These are phyloP conservation scores for Ctenochaetus hawaiiensis DNA, from an alignment of 2,797 vertebrate genomes.

Conservation along the genomic window DNA sequence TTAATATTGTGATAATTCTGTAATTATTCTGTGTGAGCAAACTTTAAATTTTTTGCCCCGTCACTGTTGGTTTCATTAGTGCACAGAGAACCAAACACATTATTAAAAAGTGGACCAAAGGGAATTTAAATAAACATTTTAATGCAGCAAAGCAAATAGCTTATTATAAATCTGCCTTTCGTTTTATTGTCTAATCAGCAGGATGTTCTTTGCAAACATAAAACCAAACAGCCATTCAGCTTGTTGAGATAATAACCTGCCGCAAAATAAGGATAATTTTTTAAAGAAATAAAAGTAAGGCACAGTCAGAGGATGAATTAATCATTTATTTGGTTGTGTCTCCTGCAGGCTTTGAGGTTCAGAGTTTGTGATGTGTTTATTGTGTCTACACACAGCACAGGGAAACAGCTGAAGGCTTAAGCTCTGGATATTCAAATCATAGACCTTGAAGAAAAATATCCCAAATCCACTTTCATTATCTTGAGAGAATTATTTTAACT, in stretches of 20 bases:
- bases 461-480: conserved; percentile 3
- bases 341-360: conserved; percentile 18
- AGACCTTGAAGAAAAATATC: conserved; percentile 24
- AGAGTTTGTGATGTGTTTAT: conserved; percentile 20
- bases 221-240: not conserved
- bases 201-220: conserved; percentile 5
- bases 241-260: conserved; percentile 11
- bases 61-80: not conserved
- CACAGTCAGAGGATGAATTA: conserved; percentile 13
- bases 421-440: conserved; percentile 21
- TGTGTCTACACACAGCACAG: conserved; percentile 21
- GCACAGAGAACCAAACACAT: not conserved
- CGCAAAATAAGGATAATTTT: conserved; percentile 14
- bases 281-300: conserved; percentile 11
- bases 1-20: not conserved
- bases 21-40: conserved; percentile 11
- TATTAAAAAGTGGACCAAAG: not conserved
- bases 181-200: conserved; percentile 18
- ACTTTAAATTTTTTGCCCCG: not conserved
- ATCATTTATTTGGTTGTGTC: conserved; percentile 16
- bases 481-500: conserved; percentile 21
- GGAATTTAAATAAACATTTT: not conserved
- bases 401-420: conserved; percentile 23
- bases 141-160: not conserved
- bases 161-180: not conserved